Percentiles rank a stretch among this genome's conserved stretches.
Evolutionary conservation across 2,113 vertebrate species (phyloP).

Genomic region (Hippolais icterina): DNA sequence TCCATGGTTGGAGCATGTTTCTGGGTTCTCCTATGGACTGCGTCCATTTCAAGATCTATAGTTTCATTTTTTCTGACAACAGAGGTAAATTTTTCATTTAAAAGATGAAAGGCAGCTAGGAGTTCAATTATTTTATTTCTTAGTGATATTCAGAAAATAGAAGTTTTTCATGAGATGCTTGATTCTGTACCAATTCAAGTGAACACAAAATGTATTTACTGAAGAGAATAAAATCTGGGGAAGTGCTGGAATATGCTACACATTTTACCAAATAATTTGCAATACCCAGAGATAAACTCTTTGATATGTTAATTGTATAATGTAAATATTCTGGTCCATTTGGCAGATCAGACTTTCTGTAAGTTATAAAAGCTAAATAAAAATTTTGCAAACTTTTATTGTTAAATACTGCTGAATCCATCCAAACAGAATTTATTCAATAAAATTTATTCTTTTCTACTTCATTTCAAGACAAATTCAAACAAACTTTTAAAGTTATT

Average conservation of each 20-base stretch:
- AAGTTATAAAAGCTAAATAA: background rate
- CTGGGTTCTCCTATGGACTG: background rate
- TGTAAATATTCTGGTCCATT: background rate
- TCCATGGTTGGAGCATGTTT: background rate
- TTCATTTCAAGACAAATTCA: background rate
- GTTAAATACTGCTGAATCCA: background rate
- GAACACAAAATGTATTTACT: background rate
- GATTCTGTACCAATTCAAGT: background rate
- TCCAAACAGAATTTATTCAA: background rate
- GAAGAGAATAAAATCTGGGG: background rate
- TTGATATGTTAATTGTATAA: background rate
- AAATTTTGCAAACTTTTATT: background rate
- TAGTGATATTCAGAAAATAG: background rate
- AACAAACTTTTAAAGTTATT: background rate
- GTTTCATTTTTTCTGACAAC: background rate
- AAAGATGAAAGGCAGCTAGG: background rate
- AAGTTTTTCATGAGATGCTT: background rate
- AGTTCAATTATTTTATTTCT: constrained; percentile 13
- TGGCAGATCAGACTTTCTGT: background rate
- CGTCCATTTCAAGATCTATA: background rate
- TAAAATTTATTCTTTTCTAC: background rate
- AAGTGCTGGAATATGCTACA: background rate
- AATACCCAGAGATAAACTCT: background rate
- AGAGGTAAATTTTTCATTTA: background rate
- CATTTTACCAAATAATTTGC: background rate